A percentile compares a stretch with the other conserved stretches of the same genome.
Conservation (phyloP, 2,888 invertebrate genomes). For the Nephrotoma appendiculata region DNA sequence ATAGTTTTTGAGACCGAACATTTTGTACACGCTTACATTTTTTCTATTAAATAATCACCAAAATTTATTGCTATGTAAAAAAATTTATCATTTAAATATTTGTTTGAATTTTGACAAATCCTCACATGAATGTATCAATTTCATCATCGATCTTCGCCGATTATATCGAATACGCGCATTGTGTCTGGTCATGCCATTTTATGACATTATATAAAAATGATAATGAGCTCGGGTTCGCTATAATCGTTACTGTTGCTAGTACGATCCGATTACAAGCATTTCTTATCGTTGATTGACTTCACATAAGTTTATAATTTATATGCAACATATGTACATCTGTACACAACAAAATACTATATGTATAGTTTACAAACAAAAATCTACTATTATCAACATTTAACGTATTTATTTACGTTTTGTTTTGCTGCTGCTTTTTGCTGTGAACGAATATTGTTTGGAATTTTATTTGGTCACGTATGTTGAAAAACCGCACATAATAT, state of each 20-base stretch:
- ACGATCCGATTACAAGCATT: not conserved
- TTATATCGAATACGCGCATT: not conserved
- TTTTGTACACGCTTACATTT: not conserved
- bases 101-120: not conserved
- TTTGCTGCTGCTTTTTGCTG: not conserved
- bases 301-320: not conserved
- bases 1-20: not conserved
- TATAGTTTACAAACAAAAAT: not conserved
- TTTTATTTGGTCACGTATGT: not conserved
- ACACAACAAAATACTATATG: no score
- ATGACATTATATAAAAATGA: not conserved
- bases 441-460: not conserved
- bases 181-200: not conserved
- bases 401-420: not conserved
- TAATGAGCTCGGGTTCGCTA: not conserved
- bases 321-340: no score
- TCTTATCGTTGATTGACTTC: not conserved
- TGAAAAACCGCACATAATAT: not conserved
- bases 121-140: not conserved
- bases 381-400: not conserved
- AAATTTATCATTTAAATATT: not conserved
- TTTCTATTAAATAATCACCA: not conserved
- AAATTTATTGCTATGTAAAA: not conserved
- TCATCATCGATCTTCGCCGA: not conserved
- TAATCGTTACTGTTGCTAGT: not conserved